Evolutionary conservation across 1,140 invertebrate genomes (phyloP).

Genomic region (Mercenaria mercenaria): DNA sequence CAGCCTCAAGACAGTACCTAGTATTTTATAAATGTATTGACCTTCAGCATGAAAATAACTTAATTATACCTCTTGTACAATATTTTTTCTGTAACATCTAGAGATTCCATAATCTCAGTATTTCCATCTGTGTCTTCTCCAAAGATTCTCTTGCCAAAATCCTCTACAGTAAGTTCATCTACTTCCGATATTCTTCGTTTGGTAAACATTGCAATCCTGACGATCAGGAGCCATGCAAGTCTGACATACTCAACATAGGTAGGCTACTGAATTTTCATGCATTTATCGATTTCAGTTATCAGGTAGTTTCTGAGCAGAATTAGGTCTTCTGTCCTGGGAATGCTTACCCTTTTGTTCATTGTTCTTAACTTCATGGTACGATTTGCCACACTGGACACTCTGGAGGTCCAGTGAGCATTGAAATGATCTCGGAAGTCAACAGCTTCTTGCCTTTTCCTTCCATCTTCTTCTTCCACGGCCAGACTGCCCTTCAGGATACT

Average conservation of each 20-base stretch:
- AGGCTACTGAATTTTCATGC: not conserved
- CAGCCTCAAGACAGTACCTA: no score
- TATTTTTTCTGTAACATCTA: not conserved
- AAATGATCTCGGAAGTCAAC: not conserved
- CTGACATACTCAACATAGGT: not conserved
- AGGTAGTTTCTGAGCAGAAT: not conserved
- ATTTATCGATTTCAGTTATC: not conserved
- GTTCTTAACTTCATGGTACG: not conserved
- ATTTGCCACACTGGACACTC: not conserved
- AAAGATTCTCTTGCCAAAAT: not conserved
- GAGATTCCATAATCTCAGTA: not conserved
- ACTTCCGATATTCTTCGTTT: slow-evolving; percentile 15
- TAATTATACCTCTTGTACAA: not conserved
- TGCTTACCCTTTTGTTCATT: not conserved
- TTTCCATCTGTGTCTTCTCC: not conserved
- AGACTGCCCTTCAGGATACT: slow-evolving; percentile 25
- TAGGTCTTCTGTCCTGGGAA: not conserved
- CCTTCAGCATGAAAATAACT: no score
- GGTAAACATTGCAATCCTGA: not conserved
- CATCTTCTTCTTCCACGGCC: not conserved
- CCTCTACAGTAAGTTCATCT: not conserved
- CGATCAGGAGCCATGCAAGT: not conserved
- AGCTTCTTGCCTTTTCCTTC: slow-evolving; percentile 14
- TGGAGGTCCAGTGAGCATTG: not conserved
- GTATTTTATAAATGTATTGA: no score